Percentiles rank a stretch among this genome's conserved stretches.
phyloP scores from a whole-genome alignment of 2,113 vertebrate species.

The Motacilla tschutschensis region DNA sequence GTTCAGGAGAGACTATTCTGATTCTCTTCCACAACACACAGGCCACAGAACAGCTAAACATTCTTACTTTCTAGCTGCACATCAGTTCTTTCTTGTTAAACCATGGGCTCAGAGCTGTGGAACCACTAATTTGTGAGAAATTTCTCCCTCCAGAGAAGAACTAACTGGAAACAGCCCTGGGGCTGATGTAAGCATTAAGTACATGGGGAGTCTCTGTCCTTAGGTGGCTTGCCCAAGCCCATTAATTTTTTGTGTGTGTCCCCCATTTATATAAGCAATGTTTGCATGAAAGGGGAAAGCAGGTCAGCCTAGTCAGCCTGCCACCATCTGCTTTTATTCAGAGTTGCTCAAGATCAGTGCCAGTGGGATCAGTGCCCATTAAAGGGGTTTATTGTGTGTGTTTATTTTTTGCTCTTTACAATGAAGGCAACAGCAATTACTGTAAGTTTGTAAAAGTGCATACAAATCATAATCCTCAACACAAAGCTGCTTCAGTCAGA shows the following conservation, averaged over 20 bases:
- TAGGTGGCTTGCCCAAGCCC: conserved; percentile 47
- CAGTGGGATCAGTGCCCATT: conserved; percentile 58
- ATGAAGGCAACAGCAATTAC: conserved; percentile 63
- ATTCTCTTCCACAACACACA: not conserved
- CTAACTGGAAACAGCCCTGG: conserved; percentile 40
- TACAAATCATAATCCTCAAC: conserved; percentile 25
- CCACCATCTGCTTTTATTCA: conserved; percentile 68
- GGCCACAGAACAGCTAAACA: conserved; percentile 3
- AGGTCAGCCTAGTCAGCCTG: conserved; percentile 53
- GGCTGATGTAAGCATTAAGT: conserved; percentile 54
- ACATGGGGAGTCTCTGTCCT: conserved; percentile 57
- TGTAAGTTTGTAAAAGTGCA: conserved; percentile 54
- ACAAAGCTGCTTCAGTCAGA: conserved; percentile 54
- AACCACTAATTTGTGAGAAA: conserved; percentile 59
- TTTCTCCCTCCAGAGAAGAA: conserved; percentile 35
- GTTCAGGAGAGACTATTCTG: conserved; percentile 8
- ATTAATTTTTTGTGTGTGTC: conserved; percentile 51
- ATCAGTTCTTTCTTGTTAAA: conserved; percentile 29
- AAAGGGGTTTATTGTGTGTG: conserved; percentile 39
- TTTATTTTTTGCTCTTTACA: conserved; percentile 60
- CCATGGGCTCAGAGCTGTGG: conserved; percentile 32
- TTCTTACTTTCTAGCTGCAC: not conserved
- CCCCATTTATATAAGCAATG: conserved; percentile 52
- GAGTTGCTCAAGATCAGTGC: conserved; percentile 50
- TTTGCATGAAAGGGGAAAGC: conserved; percentile 61